Conservation (phyloP, 37 sponge, comb jelly and placozoan species). For the Agelas oroides region DNA sequence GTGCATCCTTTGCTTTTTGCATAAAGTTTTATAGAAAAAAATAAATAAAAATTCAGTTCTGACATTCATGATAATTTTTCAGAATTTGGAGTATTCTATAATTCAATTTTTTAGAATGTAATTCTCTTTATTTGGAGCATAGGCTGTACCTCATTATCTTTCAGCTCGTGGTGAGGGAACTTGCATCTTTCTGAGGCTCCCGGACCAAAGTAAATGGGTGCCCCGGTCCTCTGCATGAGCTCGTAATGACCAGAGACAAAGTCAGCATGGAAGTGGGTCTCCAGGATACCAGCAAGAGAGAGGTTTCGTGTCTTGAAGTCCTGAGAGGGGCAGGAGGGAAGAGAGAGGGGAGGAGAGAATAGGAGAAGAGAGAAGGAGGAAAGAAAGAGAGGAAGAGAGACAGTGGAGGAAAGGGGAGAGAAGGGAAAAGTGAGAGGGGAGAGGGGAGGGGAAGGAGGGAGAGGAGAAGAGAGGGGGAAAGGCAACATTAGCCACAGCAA, state of each 20-base stretch:
- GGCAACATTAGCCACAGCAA: background rate
- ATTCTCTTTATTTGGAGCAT: no score
- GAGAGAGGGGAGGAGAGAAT: background rate
- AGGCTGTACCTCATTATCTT: conserved; percentile 82
- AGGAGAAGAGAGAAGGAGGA: background rate
- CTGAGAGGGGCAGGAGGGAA: conserved; percentile 2
- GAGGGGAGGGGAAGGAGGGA: background rate
- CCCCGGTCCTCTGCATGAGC: conserved; percentile 57
- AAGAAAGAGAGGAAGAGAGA: background rate
- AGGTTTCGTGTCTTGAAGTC: conserved; percentile 10
- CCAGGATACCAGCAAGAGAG: conserved; percentile 61
- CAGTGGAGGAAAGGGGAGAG: background rate
- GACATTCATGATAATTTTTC: no score
- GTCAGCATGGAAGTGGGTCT: conserved; percentile 95
- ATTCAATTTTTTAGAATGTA: no score
- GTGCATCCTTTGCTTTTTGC: no score
- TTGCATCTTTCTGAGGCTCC: conserved; percentile 60
- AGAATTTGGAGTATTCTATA: no score
- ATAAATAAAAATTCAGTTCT: no score
- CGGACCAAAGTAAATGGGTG: conserved; percentile 86
- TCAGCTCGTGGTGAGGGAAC: conserved; percentile 73
- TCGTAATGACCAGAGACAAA: conserved; percentile 94
- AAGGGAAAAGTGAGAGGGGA: background rate
- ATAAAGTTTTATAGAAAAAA: no score
- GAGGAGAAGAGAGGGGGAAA: background rate